Evolutionary conservation across 2,888 invertebrate genomes (phyloP).

Genomic region (Steinernema hermaphroditum): DNA sequence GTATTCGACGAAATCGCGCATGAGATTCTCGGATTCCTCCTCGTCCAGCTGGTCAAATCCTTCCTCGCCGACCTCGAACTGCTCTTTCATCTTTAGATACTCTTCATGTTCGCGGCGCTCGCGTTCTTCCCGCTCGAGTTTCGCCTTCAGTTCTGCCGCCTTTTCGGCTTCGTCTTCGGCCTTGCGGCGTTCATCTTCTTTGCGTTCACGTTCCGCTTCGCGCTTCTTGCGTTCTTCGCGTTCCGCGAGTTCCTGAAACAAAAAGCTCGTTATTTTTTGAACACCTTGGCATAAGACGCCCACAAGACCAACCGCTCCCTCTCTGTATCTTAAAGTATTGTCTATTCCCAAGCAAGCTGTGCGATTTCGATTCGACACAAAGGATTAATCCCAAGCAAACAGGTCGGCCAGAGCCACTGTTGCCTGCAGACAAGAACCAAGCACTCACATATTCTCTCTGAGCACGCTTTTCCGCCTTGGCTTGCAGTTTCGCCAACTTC

Average conservation of each 20-base stretch:
- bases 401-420: too few species aligned
- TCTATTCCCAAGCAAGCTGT: too few species aligned
- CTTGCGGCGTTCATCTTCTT: slow-evolving; percentile 54
- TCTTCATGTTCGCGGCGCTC: slow-evolving; percentile 63
- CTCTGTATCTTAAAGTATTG: too few species aligned
- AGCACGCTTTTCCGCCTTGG: slow-evolving; percentile 62
- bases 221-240: slow-evolving; percentile 61
- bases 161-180: slow-evolving; percentile 58
- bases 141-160: slow-evolving; percentile 51
- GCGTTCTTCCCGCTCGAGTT: slow-evolving; percentile 58
- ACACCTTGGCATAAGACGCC: not conserved
- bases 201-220: slow-evolving; percentile 55
- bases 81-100: slow-evolving; percentile 63
- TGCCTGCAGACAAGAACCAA: not conserved
- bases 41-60: slow-evolving; percentile 62
- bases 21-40: slow-evolving; percentile 59
- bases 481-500: slow-evolving; percentile 64
- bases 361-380: too few species aligned
- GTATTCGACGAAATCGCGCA: slow-evolving; percentile 60
- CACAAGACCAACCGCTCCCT: too few species aligned
- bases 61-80: slow-evolving; percentile 63
- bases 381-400: too few species aligned
- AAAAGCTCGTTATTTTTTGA: not conserved
- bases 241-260: slow-evolving; percentile 55
- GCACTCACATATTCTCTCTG: slow-evolving; percentile 55